phyloP scores from a whole-genome alignment of 2,888 invertebrate genomes.

The Campopleginae sp. region DNA sequence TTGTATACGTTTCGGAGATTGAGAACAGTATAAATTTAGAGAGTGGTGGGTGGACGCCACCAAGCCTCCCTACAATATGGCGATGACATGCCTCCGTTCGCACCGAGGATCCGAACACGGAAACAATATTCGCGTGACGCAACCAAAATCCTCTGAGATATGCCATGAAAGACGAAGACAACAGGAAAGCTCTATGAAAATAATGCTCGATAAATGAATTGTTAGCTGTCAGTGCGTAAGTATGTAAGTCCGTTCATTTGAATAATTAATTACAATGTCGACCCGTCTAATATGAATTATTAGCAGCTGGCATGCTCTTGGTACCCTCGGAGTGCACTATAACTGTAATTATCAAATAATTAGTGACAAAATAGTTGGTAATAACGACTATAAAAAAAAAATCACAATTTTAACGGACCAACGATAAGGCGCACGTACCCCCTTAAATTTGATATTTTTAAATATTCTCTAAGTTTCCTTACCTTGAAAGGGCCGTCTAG shows the following conservation, averaged over 20 bases:
- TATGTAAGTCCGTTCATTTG: neutral
- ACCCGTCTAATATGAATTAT: neutral
- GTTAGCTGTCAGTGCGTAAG: neutral
- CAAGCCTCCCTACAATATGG: constrained; percentile 3
- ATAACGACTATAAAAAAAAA: no score
- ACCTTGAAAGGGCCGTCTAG: neutral
- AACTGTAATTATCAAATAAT: neutral
- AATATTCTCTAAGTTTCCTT: neutral
- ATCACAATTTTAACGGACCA: no score
- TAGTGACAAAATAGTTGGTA: neutral
- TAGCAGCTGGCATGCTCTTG: neutral
- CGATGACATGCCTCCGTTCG: constrained; percentile 21
- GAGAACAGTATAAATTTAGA: neutral
- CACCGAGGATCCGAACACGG: constrained; percentile 13
- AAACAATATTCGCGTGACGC: constrained; percentile 11
- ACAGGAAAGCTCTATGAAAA: neutral
- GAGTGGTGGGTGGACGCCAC: constrained; percentile 8
- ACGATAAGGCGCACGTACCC: no score
- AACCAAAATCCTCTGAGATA: constrained; percentile 3
- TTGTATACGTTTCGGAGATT: no score
- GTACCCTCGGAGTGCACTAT: constrained; percentile 1
- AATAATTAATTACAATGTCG: neutral
- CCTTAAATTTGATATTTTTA: neutral
- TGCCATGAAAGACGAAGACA: neutral
- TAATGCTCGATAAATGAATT: neutral